Conservation (phyloP, 2,113 vertebrate species). For the Etia nguti region DNA sequence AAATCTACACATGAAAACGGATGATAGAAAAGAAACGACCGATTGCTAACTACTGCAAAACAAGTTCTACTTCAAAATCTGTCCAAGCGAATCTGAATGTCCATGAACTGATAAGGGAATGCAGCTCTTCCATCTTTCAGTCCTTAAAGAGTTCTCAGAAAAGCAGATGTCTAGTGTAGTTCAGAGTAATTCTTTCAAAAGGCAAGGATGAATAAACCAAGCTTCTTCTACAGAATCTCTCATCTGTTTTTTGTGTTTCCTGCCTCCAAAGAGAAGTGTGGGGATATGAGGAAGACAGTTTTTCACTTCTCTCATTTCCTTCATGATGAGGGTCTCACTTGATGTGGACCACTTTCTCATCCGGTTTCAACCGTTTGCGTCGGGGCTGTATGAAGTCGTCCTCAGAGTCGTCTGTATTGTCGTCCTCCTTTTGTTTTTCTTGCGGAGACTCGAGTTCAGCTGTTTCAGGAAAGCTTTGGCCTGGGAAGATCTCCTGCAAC, state of each 20-base stretch:
- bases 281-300: conserved; percentile 52
- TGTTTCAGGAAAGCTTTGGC: conserved; percentile 87
- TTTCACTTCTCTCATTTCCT: conserved; percentile 8
- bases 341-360: conserved; percentile 91
- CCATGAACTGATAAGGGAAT: conserved; percentile 26
- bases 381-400: conserved; percentile 93
- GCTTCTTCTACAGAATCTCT: conserved; percentile 44
- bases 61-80: conserved; percentile 57
- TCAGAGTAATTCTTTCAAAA: conserved; percentile 41
- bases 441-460: conserved; percentile 79
- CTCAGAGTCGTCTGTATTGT: conserved; percentile 90
- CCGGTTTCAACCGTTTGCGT: conserved; percentile 95
- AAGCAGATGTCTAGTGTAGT: conserved; percentile 20
- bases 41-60: conserved; percentile 58
- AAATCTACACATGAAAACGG: conserved; percentile 73
- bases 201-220: conserved; percentile 36
- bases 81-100: conserved; percentile 51
- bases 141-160: conserved; percentile 14
- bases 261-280: conserved; percentile 11
- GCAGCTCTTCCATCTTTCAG: conserved; percentile 14
- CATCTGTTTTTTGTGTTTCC: conserved; percentile 16
- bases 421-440: conserved; percentile 79
- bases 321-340: conserved; percentile 72
- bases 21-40: conserved; percentile 49
- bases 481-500: conserved; percentile 88